phyloP scores from a whole-genome alignment of 2,888 invertebrate species.

The Troilus luridus region DNA sequence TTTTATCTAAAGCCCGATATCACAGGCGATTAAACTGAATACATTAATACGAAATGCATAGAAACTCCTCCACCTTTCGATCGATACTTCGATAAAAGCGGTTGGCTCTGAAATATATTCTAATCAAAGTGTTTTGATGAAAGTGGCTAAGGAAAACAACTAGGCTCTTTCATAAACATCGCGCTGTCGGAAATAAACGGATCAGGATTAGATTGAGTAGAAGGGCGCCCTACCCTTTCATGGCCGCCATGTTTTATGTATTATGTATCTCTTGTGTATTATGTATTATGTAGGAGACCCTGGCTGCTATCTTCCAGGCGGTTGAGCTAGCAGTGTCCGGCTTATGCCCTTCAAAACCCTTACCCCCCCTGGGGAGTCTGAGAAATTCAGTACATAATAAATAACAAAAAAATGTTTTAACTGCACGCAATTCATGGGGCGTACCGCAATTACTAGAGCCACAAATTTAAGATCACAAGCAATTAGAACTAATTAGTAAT shows the following conservation, averaged over 20 bases:
- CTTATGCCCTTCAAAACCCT: neutral
- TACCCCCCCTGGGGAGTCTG: neutral
- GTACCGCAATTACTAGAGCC: too few species aligned
- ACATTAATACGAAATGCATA: constrained; percentile 13
- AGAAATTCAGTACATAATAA: neutral
- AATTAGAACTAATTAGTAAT: too few species aligned
- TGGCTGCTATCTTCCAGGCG: neutral
- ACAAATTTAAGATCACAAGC: too few species aligned
- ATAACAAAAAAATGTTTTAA: too few species aligned
- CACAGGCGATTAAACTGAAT: constrained; percentile 19
- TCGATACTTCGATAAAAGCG: neutral
- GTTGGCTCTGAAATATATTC: neutral
- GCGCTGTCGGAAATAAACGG: constrained; percentile 21
- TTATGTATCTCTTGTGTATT: constrained; percentile 36
- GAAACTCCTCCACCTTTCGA: neutral
- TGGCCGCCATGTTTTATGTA: constrained; percentile 27
- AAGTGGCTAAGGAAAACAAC: constrained; percentile 14
- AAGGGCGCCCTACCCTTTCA: neutral
- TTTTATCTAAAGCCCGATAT: neutral
- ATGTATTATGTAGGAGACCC: neutral
- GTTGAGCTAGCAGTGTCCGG: constrained; percentile 13
- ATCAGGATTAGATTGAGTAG: constrained; percentile 32
- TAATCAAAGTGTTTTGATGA: constrained; percentile 15
- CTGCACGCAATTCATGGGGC: too few species aligned
- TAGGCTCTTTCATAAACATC: constrained; percentile 18